phyloP scores from a whole-genome alignment of 2,113 vertebrate genomes.

The Egretta garzetta region DNA sequence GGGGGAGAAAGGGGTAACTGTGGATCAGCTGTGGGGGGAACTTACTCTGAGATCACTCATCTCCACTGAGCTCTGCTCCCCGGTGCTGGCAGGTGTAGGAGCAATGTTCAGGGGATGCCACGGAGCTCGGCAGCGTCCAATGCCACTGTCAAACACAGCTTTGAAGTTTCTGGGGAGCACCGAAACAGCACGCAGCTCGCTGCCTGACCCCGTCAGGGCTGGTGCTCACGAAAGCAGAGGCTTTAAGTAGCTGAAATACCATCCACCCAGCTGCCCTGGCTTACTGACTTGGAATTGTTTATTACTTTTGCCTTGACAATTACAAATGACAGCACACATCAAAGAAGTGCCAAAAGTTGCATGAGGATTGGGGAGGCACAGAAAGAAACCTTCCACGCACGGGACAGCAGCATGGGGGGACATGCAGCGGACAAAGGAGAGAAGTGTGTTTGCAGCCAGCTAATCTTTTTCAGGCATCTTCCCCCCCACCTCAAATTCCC shows the following conservation, averaged over 20 bases:
- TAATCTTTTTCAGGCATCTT: neutral
- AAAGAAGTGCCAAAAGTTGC: neutral
- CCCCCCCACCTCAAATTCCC: neutral
- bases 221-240: neutral
- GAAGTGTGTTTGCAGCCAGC: fast-evolving
- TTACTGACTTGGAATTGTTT: neutral
- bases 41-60: neutral
- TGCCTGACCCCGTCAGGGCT: neutral
- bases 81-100: fast-evolving
- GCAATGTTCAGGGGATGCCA: fast-evolving
- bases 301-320: neutral
- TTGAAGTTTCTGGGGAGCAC: neutral
- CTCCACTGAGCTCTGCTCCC: neutral
- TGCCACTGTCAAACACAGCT: fast-evolving
- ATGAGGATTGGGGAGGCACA: neutral
- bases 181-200: fast-evolving
- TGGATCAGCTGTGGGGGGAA: fast-evolving
- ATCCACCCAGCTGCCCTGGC: fast-evolving
- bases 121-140: neutral
- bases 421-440: neutral
- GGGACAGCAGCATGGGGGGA: neutral
- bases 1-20: neutral
- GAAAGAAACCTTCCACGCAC: neutral
- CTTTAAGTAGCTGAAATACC: neutral
- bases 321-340: neutral